phyloP scores from a whole-genome alignment of 53 echinoderm and acorn worm genomes.

The Paelopatides confundens region DNA sequence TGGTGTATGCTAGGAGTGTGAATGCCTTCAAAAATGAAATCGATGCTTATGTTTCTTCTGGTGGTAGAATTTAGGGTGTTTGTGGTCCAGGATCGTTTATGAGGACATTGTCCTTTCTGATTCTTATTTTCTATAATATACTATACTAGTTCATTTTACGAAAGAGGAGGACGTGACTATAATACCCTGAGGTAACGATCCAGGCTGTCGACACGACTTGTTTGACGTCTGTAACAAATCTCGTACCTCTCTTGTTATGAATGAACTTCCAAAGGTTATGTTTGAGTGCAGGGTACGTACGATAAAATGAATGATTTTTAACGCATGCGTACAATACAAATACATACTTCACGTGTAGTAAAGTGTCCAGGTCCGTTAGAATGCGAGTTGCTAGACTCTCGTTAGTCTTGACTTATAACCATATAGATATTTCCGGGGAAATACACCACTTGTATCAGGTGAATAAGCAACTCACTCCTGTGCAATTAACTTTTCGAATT shows the following conservation, averaged over 20 bases:
- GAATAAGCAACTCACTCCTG: background rate
- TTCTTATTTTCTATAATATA: too few species aligned
- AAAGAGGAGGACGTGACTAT: too few species aligned
- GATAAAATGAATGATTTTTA: background rate
- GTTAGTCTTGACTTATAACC: background rate
- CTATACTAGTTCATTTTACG: too few species aligned
- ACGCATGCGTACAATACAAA: background rate
- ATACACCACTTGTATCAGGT: background rate
- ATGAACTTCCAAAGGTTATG: conserved; percentile 16
- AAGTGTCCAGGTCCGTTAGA: background rate
- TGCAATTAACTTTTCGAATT: background rate
- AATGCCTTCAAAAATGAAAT: too few species aligned
- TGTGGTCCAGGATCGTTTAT: too few species aligned
- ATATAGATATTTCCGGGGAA: background rate
- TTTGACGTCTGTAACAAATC: background rate
- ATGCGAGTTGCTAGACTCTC: background rate
- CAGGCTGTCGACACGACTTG: background rate
- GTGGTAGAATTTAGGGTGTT: too few species aligned
- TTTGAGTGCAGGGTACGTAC: background rate
- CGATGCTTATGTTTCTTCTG: too few species aligned
- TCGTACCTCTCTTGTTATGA: background rate
- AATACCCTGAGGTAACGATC: too few species aligned
- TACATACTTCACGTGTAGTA: background rate
- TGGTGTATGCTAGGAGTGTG: too few species aligned
- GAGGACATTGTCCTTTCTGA: too few species aligned